Conservation (phyloP, 2,797 vertebrate species). For the Aldrovandia affinis region DNA sequence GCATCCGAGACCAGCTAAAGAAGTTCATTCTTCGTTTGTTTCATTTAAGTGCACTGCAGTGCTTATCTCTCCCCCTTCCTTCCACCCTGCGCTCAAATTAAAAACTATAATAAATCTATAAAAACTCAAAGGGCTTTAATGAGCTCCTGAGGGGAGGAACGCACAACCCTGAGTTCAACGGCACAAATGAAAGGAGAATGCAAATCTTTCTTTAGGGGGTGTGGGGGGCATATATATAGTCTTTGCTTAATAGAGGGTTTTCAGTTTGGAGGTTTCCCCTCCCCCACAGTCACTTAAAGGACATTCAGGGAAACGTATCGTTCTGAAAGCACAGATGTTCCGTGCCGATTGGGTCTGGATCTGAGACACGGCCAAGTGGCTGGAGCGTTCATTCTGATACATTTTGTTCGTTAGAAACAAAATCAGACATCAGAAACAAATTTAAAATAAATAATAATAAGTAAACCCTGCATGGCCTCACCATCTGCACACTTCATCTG, state of each 20-base stretch:
- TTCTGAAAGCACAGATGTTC: not conserved
- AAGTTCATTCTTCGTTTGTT: not conserved
- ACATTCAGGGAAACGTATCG: not conserved
- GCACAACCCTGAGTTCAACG: slow-evolving; percentile 6
- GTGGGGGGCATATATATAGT: not conserved
- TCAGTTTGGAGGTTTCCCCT: not conserved
- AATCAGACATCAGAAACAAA: no score
- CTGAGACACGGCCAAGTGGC: not conserved
- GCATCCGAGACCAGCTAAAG: not conserved
- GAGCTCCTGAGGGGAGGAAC: slow-evolving; percentile 35
- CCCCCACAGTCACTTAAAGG: not conserved
- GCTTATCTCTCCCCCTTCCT: not conserved
- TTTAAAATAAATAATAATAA: no score
- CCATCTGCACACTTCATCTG: not conserved
- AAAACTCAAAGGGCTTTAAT: slow-evolving; percentile 36
- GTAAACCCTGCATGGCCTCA: not conserved
- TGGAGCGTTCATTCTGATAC: not conserved
- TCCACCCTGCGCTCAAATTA: not conserved
- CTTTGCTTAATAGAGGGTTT: not conserved
- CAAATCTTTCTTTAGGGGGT: not conserved
- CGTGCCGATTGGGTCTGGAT: not conserved
- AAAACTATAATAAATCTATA: slow-evolving; percentile 36
- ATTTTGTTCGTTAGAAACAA: no score
- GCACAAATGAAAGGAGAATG: slow-evolving; percentile 18
- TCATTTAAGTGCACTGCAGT: not conserved